phyloP scores from a whole-genome alignment of 1,140 invertebrate genomes.

The Episyrphus balteatus region DNA sequence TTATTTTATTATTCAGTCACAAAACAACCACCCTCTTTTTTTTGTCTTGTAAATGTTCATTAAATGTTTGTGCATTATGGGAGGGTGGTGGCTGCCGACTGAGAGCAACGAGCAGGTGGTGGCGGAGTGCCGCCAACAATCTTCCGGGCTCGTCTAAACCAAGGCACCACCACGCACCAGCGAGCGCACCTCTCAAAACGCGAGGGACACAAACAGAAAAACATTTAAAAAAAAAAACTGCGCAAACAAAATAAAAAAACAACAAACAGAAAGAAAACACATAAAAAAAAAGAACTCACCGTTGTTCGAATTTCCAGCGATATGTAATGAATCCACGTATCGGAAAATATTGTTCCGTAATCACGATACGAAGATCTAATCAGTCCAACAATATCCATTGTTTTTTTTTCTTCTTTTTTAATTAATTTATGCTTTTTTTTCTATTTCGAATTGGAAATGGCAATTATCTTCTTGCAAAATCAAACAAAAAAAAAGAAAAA shows the following conservation, averaged over 20 bases:
- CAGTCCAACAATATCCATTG: constrained; percentile 11
- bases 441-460: neutral
- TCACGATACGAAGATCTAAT: constrained; percentile 7
- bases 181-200: too few species aligned
- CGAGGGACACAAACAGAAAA: neutral
- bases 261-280: neutral
- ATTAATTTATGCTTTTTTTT: neutral
- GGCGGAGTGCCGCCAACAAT: too few species aligned
- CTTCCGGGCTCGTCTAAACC: too few species aligned
- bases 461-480: too few species aligned
- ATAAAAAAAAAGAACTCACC: constrained; percentile 17
- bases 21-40: too few species aligned
- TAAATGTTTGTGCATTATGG: too few species aligned
- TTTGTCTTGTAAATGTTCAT: too few species aligned
- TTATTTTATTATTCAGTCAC: too few species aligned
- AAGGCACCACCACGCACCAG: too few species aligned
- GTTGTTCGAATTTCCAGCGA: constrained; percentile 18
- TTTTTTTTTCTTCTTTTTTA: neutral
- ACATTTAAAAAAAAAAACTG: constrained; percentile 2
- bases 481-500: too few species aligned
- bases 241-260: neutral
- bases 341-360: constrained; percentile 25
- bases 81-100: too few species aligned
- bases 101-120: too few species aligned
- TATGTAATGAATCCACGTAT: constrained; percentile 26